Conservation (phyloP, 2,797 vertebrate species). For the Cyclopterus lumpus region DNA sequence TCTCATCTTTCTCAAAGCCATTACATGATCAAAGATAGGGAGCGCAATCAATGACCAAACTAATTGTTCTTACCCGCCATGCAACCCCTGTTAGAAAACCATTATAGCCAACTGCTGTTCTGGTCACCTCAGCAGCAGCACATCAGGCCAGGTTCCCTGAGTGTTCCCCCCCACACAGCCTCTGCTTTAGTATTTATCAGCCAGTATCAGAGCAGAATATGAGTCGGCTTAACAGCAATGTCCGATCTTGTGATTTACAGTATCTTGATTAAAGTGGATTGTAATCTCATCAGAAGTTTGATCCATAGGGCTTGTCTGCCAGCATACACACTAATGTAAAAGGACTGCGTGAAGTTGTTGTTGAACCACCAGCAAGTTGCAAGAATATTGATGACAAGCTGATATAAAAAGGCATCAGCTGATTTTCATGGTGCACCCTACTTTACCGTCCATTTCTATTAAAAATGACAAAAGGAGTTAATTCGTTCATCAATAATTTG, state of each 20-base stretch:
- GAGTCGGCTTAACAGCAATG: constrained; percentile 1
- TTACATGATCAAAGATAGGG: constrained; percentile 78
- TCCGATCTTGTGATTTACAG: constrained; percentile 29
- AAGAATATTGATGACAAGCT: background rate
- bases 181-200: constrained; percentile 32
- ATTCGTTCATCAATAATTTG: no score
- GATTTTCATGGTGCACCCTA: background rate
- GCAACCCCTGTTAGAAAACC: constrained; percentile 75
- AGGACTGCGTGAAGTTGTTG: constrained; percentile 35
- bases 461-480: background rate
- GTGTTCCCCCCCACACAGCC: background rate
- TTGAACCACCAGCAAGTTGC: constrained; percentile 4
- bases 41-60: constrained; percentile 78
- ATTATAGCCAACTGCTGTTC: constrained; percentile 65
- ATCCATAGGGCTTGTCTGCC: constrained; percentile 32
- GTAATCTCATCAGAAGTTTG: constrained; percentile 59
- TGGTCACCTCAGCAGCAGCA: constrained; percentile 58
- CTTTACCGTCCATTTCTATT: background rate
- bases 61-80: constrained; percentile 76
- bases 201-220: constrained; percentile 34
- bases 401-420: constrained; percentile 7
- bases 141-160: constrained; percentile 43
- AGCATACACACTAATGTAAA: constrained; percentile 24
- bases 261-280: constrained; percentile 55
- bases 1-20: constrained; percentile 72